Conservation (phyloP, 2,888 invertebrate species). For the Lottia gigantea region DNA sequence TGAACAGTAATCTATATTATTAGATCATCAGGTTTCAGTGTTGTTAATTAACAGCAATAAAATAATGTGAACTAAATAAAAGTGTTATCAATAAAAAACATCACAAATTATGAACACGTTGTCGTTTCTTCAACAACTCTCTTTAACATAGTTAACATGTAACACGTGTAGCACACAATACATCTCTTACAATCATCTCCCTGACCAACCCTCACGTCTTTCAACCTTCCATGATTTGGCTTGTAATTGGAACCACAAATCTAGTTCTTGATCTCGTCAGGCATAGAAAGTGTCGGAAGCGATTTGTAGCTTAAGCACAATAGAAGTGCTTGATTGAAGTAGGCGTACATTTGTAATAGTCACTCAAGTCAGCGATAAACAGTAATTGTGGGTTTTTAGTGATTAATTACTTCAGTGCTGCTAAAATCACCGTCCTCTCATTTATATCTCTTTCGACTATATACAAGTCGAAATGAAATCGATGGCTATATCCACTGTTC, state of each 20-base stretch:
- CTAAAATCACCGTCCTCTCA: background rate
- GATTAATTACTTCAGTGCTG: conserved; percentile 8
- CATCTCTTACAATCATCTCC: background rate
- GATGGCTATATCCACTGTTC: conserved; percentile 2
- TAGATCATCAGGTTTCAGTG: too few species aligned
- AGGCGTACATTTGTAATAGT: background rate
- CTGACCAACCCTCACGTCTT: background rate
- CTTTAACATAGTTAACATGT: background rate
- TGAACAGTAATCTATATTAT: too few species aligned
- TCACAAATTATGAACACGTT: too few species aligned
- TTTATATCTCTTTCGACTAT: conserved; percentile 1
- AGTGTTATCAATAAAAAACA: too few species aligned
- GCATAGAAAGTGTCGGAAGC: background rate
- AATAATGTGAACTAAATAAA: too few species aligned
- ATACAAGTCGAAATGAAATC: background rate
- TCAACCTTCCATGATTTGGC: background rate
- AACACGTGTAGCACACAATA: background rate
- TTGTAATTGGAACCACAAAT: conserved; percentile 10
- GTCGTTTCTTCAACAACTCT: too few species aligned
- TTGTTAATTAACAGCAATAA: too few species aligned
- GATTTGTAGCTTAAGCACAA: conserved; percentile 2
- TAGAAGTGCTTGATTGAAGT: conserved; percentile 8
- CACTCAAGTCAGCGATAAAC: conserved; percentile 6
- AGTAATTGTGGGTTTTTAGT: background rate
- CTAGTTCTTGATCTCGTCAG: background rate